Conservation (phyloP, 2,113 vertebrate species). For the Terrapene triunguis region DNA sequence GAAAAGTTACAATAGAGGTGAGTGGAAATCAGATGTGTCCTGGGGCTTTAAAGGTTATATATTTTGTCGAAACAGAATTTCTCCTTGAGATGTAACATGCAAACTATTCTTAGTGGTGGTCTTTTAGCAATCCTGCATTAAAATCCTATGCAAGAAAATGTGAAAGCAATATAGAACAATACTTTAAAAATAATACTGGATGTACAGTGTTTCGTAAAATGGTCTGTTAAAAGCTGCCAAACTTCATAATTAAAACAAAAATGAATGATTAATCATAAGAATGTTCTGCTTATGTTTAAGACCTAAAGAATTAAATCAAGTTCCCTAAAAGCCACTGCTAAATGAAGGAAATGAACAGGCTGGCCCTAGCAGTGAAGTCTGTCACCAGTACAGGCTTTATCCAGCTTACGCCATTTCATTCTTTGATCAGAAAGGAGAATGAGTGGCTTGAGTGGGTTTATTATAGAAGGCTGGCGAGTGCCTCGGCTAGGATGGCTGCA, state of each 20-base stretch:
- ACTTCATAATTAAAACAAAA: slow-evolving; percentile 68
- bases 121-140: neutral
- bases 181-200: no score
- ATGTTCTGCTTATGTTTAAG: slow-evolving; percentile 67
- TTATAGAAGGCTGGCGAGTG: slow-evolving; percentile 58
- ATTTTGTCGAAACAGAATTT: slow-evolving; percentile 17
- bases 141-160: neutral
- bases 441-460: slow-evolving; percentile 44
- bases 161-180: neutral
- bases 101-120: slow-evolving; percentile 1
- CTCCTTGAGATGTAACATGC: slow-evolving; percentile 36
- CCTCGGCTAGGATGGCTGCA: slow-evolving; percentile 50
- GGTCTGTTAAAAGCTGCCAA: slow-evolving; percentile 25
- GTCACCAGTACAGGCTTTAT: slow-evolving; percentile 73
- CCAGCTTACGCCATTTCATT: slow-evolving; percentile 73
- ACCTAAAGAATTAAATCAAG: slow-evolving; percentile 71
- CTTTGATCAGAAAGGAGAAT: slow-evolving; percentile 73
- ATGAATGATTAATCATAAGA: slow-evolving; percentile 46
- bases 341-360: slow-evolving; percentile 54
- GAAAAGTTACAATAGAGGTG: slow-evolving; percentile 67
- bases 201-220: no score
- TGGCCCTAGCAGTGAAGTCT: slow-evolving; percentile 71
- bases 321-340: slow-evolving; percentile 71
- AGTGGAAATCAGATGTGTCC: slow-evolving; percentile 73
- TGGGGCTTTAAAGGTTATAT: slow-evolving; percentile 50